Percentiles rank a stretch among this genome's conserved stretches.
Evolutionary conservation across 2,113 vertebrate species (phyloP).

Genomic region (Festucalex cinctus): DNA sequence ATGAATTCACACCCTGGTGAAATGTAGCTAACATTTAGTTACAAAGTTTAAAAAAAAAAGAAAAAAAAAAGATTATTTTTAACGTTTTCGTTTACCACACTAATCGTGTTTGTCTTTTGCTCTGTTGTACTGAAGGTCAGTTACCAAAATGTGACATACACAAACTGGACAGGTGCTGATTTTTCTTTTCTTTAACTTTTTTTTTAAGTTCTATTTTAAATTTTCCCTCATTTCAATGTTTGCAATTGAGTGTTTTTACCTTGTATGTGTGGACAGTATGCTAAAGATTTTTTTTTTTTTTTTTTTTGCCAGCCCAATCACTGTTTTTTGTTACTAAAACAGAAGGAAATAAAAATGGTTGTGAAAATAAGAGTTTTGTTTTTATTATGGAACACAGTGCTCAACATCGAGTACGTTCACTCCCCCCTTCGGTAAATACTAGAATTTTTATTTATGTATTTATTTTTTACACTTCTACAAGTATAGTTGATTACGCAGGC

Average conservation of each 20-base stretch:
- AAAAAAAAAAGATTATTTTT: conserved; percentile 20
- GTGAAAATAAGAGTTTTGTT: conserved; percentile 32
- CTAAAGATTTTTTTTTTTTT: conserved; percentile 10
- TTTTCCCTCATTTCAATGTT: conserved; percentile 33
- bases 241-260: conserved; percentile 20
- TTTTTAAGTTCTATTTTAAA: conserved; percentile 13
- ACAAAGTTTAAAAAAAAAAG: neutral
- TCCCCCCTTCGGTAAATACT: neutral
- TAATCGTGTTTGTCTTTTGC: conserved; percentile 25
- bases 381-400: neutral
- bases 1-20: conserved; percentile 30
- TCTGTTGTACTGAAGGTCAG: conserved; percentile 27
- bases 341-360: conserved; percentile 68
- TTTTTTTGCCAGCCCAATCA: conserved; percentile 31
- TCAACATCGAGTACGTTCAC: no score
- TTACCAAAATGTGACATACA: conserved; percentile 36
- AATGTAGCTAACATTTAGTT: conserved; percentile 9
- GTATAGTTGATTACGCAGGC: neutral
- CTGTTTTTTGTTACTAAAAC: conserved; percentile 45
- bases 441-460: no score
- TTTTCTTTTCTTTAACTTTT: no score
- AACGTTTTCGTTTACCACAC: conserved; percentile 29
- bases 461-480: no score
- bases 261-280: conserved; percentile 17
- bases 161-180: conserved; percentile 29